Conservation (phyloP, 35 echinoderm and acorn worm genomes). For the Strongylocentrotus purpuratus region DNA sequence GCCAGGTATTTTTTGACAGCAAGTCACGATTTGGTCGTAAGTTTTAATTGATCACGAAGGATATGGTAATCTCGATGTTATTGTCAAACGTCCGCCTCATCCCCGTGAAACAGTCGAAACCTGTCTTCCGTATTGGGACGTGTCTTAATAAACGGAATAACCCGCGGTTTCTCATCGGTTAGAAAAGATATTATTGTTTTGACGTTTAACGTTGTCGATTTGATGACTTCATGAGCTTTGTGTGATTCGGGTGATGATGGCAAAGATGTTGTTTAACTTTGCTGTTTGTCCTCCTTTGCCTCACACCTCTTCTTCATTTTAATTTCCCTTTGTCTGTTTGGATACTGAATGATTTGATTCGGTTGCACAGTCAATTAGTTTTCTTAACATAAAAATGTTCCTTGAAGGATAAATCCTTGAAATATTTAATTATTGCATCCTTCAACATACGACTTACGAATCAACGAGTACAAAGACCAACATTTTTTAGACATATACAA, state of each 20-base stretch:
- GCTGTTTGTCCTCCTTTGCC: too few relatives aligned
- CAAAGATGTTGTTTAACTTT: not conserved
- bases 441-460: too few relatives aligned
- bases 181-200: not conserved
- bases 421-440: too few relatives aligned
- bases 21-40: not conserved
- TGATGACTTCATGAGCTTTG: not conserved
- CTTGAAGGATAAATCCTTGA: too few relatives aligned
- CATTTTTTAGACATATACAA: too few relatives aligned
- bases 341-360: too few relatives aligned
- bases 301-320: too few relatives aligned
- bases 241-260: not conserved
- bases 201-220: not conserved
- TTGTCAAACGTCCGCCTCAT: not conserved
- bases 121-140: not conserved
- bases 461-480: too few relatives aligned
- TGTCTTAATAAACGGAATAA: not conserved
- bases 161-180: not conserved
- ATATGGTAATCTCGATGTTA: not conserved
- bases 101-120: not conserved
- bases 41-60: constrained; percentile 4
- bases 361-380: too few relatives aligned
- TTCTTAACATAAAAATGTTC: too few relatives aligned
- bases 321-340: too few relatives aligned
- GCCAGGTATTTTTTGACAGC: not conserved